Evolutionary conservation across 2,113 vertebrate species (phyloP).

Genomic region (Pyxicephalus adspersus): DNA sequence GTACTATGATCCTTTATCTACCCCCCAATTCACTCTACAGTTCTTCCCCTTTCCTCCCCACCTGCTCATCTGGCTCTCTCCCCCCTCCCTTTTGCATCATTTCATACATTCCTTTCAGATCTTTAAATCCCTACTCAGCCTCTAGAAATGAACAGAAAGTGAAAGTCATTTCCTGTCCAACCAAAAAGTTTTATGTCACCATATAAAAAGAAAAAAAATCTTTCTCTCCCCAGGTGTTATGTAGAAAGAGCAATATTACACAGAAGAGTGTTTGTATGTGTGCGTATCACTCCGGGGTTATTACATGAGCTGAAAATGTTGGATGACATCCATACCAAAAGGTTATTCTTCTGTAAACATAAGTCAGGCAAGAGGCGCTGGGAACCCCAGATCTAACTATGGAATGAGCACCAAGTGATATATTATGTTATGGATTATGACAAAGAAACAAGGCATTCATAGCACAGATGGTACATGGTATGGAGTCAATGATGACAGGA

Average conservation of each 20-base stretch:
- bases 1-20: neutral
- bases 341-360: too few species aligned
- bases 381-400: too few species aligned
- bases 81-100: conserved; percentile 44
- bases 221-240: conserved; percentile 21
- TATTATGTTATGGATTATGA: too few species aligned
- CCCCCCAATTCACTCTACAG: conserved; percentile 10
- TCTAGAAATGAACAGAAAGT: conserved; percentile 52
- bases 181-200: conserved; percentile 51
- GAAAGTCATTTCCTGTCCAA: conserved; percentile 55
- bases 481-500: too few species aligned
- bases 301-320: too few species aligned
- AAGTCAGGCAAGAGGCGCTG: too few species aligned
- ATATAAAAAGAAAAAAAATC: conserved; percentile 41
- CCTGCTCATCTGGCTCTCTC: conserved; percentile 38
- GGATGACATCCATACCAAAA: too few species aligned
- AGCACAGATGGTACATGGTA: too few species aligned
- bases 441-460: too few species aligned
- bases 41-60: conserved; percentile 20
- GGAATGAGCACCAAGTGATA: too few species aligned
- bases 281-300: neutral
- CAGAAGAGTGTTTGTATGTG: neutral
- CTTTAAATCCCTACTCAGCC: conserved; percentile 53
- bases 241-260: conserved; percentile 8
- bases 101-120: conserved; percentile 50